phyloP scores from a whole-genome alignment of 2,797 vertebrate genomes.

The Rhabdomys pumilio region DNA sequence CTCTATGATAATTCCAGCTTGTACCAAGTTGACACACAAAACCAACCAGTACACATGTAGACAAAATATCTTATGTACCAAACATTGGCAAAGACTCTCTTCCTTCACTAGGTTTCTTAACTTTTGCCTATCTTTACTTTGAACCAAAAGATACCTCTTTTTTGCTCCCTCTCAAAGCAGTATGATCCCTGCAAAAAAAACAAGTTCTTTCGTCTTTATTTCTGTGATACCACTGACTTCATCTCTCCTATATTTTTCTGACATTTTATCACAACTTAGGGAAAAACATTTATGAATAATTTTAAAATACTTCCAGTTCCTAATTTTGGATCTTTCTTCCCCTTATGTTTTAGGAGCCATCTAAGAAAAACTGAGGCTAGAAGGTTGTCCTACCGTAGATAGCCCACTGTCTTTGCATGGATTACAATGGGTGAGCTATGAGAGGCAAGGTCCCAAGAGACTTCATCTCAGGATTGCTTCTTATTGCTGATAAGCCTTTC shows the following conservation, averaged over 20 bases:
- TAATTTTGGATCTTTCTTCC: background rate
- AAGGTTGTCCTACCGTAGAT: background rate
- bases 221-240: background rate
- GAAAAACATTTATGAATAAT: background rate
- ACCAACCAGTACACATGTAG: background rate
- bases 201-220: background rate
- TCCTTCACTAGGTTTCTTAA: background rate
- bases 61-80: background rate
- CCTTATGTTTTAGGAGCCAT: background rate
- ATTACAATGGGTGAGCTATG: background rate
- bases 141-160: background rate
- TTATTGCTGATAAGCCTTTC: background rate
- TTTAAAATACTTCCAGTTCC: background rate
- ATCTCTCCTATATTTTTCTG: background rate
- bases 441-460: background rate
- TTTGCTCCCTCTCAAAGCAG: background rate
- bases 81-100: background rate
- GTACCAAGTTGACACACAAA: background rate
- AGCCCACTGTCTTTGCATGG: background rate
- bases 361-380: background rate
- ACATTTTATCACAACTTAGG: background rate
- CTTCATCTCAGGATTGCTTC: background rate
- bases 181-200: background rate
- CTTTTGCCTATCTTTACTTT: background rate
- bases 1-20: background rate